Conservation (phyloP, 2,113 vertebrate species). For the Dermatemys mawii region DNA sequence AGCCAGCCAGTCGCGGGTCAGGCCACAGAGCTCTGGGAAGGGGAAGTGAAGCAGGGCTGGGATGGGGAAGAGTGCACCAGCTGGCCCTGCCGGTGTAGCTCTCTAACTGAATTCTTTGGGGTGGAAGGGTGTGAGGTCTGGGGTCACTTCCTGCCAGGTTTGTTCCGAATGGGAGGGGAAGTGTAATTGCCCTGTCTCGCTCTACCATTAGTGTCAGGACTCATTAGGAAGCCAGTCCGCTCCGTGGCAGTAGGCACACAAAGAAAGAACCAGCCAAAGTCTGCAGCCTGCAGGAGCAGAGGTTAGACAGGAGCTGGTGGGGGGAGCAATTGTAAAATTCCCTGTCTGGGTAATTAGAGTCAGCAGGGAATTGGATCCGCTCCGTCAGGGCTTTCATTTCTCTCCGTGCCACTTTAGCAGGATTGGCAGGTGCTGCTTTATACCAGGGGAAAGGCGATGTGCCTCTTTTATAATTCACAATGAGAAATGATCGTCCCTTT, state of each 20-base stretch:
- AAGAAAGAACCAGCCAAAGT: slow-evolving; percentile 77
- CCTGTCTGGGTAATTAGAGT: slow-evolving; percentile 82
- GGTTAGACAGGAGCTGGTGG: slow-evolving; percentile 63
- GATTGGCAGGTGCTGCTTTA: slow-evolving; percentile 80
- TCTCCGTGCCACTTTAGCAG: slow-evolving; percentile 72
- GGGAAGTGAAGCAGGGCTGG: slow-evolving; percentile 50
- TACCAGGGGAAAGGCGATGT: slow-evolving; percentile 75
- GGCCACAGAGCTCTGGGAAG: slow-evolving; percentile 72
- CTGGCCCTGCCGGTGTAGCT: slow-evolving; percentile 76
- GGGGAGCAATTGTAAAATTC: slow-evolving; percentile 79
- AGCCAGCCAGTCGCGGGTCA: slow-evolving; percentile 26
- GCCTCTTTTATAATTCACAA: slow-evolving; percentile 78
- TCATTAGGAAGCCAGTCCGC: slow-evolving; percentile 82
- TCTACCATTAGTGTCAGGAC: slow-evolving; percentile 84
- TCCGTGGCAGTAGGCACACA: slow-evolving; percentile 74
- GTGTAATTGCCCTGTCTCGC: slow-evolving; percentile 76
- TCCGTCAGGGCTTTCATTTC: slow-evolving; percentile 75
- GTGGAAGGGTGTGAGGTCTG: slow-evolving; percentile 75
- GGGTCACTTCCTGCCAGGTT: slow-evolving; percentile 81
- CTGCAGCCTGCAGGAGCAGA: slow-evolving; percentile 61
- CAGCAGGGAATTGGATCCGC: slow-evolving; percentile 80
- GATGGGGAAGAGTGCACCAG: slow-evolving; percentile 50
- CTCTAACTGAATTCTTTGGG: slow-evolving; percentile 70
- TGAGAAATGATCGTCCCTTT: slow-evolving; percentile 76
- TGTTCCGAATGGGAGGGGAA: slow-evolving; percentile 58